Conservation (phyloP, 2,888 invertebrate genomes). For the Alloscopus bannaensis region DNA sequence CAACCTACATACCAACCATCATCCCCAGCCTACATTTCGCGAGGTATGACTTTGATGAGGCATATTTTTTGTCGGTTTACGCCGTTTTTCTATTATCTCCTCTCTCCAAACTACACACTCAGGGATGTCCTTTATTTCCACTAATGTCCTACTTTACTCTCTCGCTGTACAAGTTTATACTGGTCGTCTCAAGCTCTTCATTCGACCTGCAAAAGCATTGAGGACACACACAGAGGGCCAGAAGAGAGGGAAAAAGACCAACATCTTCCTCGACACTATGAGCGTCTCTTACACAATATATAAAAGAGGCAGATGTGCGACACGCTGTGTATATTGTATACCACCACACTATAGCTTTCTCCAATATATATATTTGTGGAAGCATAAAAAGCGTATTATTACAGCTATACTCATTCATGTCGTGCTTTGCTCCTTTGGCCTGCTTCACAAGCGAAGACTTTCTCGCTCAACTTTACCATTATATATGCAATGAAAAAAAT, state of each 20-base stretch:
- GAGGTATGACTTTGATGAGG: no score
- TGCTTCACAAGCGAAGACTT: no score
- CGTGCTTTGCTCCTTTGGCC: constrained; percentile 5
- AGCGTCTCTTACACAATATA: background rate
- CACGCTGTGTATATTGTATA: no score
- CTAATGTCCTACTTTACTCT: constrained; percentile 56
- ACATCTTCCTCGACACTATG: constrained; percentile 40
- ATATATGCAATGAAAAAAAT: constrained; percentile 23
- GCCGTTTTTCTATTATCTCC: constrained; percentile 24
- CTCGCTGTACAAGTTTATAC: constrained; percentile 38
- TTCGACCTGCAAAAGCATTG: constrained; percentile 1
- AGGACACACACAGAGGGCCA: constrained; percentile 6
- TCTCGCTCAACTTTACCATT: no score
- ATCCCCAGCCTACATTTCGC: no score
- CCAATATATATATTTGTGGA: no score
- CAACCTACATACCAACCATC: no score
- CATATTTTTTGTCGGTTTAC: background rate
- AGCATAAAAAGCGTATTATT: no score
- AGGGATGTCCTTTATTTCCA: constrained; percentile 48
- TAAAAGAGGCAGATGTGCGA: background rate
- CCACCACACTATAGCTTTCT: no score
- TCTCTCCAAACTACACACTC: constrained; percentile 18
- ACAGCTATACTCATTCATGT: no score
- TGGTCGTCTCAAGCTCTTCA: background rate
- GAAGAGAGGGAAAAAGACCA: constrained; percentile 13